These are phyloP conservation scores for Eristalis pertinax DNA, from an alignment of 2,888 invertebrate species.

Conservation along the genomic window DNA sequence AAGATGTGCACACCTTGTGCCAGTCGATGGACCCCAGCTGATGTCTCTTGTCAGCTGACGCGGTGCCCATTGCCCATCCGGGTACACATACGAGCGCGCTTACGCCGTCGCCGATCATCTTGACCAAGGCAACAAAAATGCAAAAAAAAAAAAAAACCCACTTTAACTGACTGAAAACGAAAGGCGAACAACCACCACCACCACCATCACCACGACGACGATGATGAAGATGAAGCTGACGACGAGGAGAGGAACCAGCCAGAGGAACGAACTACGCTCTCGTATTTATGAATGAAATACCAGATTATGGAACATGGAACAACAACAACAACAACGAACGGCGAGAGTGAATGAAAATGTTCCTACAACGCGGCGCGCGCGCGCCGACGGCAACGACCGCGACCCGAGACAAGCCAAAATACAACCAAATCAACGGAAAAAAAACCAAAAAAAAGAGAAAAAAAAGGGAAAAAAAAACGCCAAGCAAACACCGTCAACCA, in stretches of 20 bases:
- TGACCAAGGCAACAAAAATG: not conserved
- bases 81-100: not conserved
- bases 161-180: not conserved
- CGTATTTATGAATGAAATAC: slow-evolving; percentile 55
- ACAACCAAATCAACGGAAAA: too few species aligned
- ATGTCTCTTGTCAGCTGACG: too few species aligned
- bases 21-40: too few species aligned
- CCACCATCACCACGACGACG: not conserved
- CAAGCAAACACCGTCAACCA: not conserved
- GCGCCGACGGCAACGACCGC: not conserved
- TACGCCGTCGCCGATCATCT: not conserved
- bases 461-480: not conserved
- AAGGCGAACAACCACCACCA: not conserved
- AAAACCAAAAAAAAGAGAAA: too few species aligned
- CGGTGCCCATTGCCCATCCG: too few species aligned
- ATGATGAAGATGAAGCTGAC: not conserved
- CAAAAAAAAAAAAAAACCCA: not conserved
- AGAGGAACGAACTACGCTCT: slow-evolving; percentile 2
- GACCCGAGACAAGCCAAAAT: too few species aligned
- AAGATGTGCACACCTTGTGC: too few species aligned
- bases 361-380: not conserved
- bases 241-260: too few species aligned
- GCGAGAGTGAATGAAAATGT: slow-evolving; percentile 43
- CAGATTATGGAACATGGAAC: slow-evolving; percentile 18
- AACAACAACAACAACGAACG: not conserved